Base-by-base conservation (phyloP, 2,797 vertebrate genomes). In the Pangasius sanitwongsei region DNA sequence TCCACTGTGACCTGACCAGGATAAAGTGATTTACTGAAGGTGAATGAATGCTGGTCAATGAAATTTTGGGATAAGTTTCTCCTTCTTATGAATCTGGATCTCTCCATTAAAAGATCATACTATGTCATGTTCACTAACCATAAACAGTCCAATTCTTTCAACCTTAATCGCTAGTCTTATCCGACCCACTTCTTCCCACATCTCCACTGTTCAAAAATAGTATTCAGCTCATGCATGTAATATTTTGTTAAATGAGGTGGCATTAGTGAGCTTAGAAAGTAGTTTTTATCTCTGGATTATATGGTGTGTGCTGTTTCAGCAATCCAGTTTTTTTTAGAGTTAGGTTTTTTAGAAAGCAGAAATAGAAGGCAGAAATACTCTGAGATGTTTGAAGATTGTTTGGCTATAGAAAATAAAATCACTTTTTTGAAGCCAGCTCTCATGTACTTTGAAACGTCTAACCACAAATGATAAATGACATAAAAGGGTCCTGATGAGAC, bases 391-490 rank as follows among this genome's bases (percentile, higher is more conserved):
- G 41, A 50, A 82, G 53, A 41, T 83, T 57, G 15, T 28, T 70
- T 44, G 85, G n/a, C 31, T 83, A 20, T 8, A 44, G 80, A 86
- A 86, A 61, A 83, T 25, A 41, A n/a, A 48, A 37, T 28, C 25
- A 4, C 25, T 63, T 75, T 31, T 86, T 34, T 16, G 50, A 28
- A 69, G 75, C 23, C 48, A 72, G 77, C 65, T 23, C 41, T 31
- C 34, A 6, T 67, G 72, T 61, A n/a, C 44, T 89, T 63, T n/a
- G 69, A 83, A 70, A 63, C 57, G 57, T 84, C 80, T 41, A 48
- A 67, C 85, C 57, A 41, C 16, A 31, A n/a, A 70, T 28, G 48
- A 82, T 57, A 69, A 82, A 77, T 41, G 63, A 89, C 77, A 65
- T 13, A 61, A 86, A 55, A 55, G 23, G 28, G 4, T 31, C 67